Evolutionary conservation across 2,888 invertebrate species (phyloP).

Genomic region (Choreutis nemorana): DNA sequence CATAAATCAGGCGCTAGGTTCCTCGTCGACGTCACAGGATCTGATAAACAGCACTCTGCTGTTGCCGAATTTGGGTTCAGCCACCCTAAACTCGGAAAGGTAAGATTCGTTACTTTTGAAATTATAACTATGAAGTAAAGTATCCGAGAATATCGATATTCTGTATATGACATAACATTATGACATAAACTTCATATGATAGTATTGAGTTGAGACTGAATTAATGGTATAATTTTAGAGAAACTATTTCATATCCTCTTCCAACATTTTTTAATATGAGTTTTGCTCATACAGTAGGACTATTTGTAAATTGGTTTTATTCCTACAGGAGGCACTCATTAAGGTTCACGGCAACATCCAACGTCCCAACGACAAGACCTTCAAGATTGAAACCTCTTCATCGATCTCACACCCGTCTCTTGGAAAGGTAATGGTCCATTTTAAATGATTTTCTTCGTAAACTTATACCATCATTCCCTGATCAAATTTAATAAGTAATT

Average conservation of each 20-base stretch:
- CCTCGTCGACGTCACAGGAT: slow-evolving; percentile 53
- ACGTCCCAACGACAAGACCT: slow-evolving; percentile 26
- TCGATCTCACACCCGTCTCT: slow-evolving; percentile 34
- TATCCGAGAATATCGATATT: neutral
- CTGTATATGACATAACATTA: too few relatives aligned
- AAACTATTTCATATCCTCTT: too few relatives aligned
- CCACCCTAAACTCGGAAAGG: slow-evolving; percentile 73
- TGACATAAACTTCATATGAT: too few relatives aligned
- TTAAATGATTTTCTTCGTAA: neutral
- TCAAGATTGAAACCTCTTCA: slow-evolving; percentile 38
- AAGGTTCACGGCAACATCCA: slow-evolving; percentile 29
- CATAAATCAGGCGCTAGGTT: slow-evolving; percentile 70
- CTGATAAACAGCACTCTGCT: slow-evolving; percentile 53
- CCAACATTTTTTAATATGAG: too few relatives aligned
- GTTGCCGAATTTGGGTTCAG: slow-evolving; percentile 69
- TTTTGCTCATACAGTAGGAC: too few relatives aligned
- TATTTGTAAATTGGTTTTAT: slow-evolving; percentile 3
- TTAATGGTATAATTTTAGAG: too few relatives aligned
- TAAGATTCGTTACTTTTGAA: slow-evolving; percentile 15
- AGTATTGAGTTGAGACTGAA: too few relatives aligned
- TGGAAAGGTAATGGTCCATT: slow-evolving; percentile 26
- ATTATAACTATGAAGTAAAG: neutral
- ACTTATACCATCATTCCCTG: too few relatives aligned
- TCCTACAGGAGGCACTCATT: slow-evolving; percentile 34
- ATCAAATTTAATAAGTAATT: too few relatives aligned